Conservation (phyloP, 2,888 invertebrate genomes). For the Caenorhabditis imperialis region DNA sequence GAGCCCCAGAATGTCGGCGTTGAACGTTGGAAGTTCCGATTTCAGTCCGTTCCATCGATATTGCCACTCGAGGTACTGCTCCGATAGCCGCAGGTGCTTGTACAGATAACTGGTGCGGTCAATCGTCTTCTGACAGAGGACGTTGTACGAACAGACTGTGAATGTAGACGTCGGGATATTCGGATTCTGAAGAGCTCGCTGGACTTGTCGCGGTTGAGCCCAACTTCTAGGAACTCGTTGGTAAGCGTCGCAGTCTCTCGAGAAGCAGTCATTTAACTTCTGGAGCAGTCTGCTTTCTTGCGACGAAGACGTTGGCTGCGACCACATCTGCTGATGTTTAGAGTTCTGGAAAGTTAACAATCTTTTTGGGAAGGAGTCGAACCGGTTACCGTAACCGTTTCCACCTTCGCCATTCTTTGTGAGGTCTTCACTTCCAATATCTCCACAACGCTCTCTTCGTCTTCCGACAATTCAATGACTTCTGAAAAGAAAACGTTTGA, state of each 20-base stretch:
- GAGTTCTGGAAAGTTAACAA: too few relatives aligned
- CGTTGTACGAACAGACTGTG: constrained; percentile 68
- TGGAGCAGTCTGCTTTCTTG: not conserved
- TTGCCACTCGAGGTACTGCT: constrained; percentile 60
- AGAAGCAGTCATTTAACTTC: constrained; percentile 17
- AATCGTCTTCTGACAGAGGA: constrained; percentile 68
- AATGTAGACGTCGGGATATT: constrained; percentile 4
- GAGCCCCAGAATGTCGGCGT: constrained; percentile 73
- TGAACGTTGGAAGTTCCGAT: constrained; percentile 58
- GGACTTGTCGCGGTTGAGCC: not conserved
- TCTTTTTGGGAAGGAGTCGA: too few relatives aligned
- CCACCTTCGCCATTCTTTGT: too few relatives aligned
- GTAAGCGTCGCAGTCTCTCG: constrained; percentile 6
- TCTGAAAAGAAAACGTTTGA: not conserved
- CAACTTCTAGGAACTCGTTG: not conserved
- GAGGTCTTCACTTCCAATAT: too few relatives aligned
- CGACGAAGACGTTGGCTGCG: too few relatives aligned
- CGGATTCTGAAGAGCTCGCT: not conserved
- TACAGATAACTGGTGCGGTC: constrained; percentile 63
- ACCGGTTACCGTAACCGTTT: too few relatives aligned
- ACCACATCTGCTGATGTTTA: too few relatives aligned
- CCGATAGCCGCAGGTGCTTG: constrained; percentile 30
- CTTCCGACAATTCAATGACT: not conserved
- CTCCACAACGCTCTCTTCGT: too few relatives aligned
- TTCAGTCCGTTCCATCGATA: constrained; percentile 60